These are phyloP conservation scores for Ceramica pisi DNA, from an alignment of 2,888 invertebrate species.

Conservation along the genomic window DNA sequence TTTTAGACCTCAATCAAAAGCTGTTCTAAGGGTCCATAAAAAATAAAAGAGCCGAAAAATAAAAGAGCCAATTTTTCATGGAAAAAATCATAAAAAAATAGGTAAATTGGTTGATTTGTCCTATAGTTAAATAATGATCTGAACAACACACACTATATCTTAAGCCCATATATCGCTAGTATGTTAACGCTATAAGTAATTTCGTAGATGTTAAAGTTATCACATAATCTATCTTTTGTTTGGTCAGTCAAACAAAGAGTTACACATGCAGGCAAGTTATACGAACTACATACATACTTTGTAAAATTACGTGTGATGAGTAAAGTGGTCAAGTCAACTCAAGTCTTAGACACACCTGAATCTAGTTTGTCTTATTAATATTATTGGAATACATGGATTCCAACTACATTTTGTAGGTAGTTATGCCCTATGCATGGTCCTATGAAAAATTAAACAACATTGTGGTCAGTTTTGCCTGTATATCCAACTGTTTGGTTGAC, in stretches of 20 bases:
- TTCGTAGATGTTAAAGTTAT: not conserved
- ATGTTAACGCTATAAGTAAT: slow-evolving; percentile 6
- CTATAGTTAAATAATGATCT: slow-evolving; percentile 17
- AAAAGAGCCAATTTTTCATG: not conserved
- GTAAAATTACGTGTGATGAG: not conserved
- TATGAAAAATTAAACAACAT: not conserved
- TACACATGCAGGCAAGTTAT: not conserved
- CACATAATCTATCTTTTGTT: not conserved
- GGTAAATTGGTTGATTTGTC: slow-evolving; percentile 33
- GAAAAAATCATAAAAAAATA: not conserved
- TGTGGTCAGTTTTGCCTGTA: not conserved
- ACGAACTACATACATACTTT: not conserved
- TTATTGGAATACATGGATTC: not conserved
- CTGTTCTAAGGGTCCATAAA: not conserved
- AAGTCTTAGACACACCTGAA: not conserved
- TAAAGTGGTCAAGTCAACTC: not conserved
- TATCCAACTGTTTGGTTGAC: slow-evolving; percentile 15
- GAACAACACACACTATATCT: slow-evolving; percentile 35
- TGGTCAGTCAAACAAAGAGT: not conserved
- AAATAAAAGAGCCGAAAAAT: not conserved
- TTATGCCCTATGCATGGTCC: not conserved
- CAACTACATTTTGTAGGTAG: not conserved
- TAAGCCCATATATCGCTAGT: slow-evolving; percentile 6
- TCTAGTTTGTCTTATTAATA: not conserved
- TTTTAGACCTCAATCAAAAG: no score